These are phyloP conservation scores for Lethrus apterus DNA, from an alignment of 1,140 invertebrate genomes.

Conservation along the genomic window DNA sequence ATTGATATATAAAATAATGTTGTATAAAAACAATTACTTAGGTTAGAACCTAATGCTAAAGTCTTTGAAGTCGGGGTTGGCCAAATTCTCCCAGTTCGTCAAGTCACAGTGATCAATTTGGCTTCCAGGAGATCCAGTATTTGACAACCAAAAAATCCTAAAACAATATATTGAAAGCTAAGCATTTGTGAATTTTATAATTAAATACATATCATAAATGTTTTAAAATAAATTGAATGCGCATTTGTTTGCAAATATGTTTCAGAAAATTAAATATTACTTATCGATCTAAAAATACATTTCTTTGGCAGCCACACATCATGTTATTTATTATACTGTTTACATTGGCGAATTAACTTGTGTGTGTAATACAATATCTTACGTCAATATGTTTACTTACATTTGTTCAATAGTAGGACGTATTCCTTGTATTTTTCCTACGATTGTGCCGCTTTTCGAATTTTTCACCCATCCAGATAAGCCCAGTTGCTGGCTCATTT, in stretches of 20 bases:
- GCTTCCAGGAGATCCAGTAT: slow-evolving; percentile 75
- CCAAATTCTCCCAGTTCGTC: slow-evolving; percentile 70
- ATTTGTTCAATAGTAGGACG: slow-evolving; percentile 73
- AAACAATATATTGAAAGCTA: too few relatives aligned
- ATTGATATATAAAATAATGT: background rate
- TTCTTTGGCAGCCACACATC: background rate
- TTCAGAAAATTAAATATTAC: too few relatives aligned
- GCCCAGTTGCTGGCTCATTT: slow-evolving; percentile 60
- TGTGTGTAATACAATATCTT: too few relatives aligned
- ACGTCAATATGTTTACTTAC: slow-evolving; percentile 67
- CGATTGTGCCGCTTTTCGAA: slow-evolving; percentile 74
- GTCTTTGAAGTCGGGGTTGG: slow-evolving; percentile 67
- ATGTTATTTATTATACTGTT: background rate
- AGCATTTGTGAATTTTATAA: too few relatives aligned
- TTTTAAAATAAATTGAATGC: too few relatives aligned
- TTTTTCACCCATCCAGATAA: slow-evolving; percentile 88
- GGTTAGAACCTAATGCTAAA: slow-evolving; percentile 77
- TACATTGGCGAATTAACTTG: background rate
- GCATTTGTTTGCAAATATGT: too few relatives aligned
- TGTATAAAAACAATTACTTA: background rate
- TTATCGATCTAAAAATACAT: background rate
- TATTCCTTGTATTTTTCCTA: slow-evolving; percentile 79
- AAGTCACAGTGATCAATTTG: slow-evolving; percentile 77
- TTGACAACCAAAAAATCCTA: slow-evolving; percentile 77
- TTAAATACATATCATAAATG: too few relatives aligned